phyloP scores from a whole-genome alignment of 2,113 vertebrate genomes.

The Podarcis muralis region DNA sequence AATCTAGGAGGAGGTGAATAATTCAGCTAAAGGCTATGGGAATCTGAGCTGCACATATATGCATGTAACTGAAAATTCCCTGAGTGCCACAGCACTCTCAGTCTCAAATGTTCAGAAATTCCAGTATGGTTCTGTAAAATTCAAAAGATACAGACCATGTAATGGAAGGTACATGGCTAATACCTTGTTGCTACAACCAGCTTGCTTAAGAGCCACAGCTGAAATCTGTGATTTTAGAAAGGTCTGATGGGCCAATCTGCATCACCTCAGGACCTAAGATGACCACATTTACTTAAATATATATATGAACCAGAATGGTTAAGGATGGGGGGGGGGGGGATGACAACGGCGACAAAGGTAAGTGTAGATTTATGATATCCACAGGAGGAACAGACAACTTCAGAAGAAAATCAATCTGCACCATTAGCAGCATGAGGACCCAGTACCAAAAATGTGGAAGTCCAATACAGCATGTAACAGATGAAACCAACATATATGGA shows the following conservation, averaged over 20 bases:
- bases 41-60: too few relatives aligned
- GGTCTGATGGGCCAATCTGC: too few relatives aligned
- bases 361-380: background rate
- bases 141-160: background rate
- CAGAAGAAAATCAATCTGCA: background rate
- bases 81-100: background rate
- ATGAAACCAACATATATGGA: background rate
- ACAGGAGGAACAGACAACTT: background rate
- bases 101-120: background rate
- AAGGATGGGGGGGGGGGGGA: too few relatives aligned
- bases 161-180: background rate
- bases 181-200: background rate
- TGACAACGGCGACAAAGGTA: too few relatives aligned
- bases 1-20: background rate
- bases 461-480: background rate
- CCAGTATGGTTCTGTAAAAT: background rate
- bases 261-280: background rate
- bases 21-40: background rate
- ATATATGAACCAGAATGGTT: background rate
- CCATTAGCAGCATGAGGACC: background rate
- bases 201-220: background rate
- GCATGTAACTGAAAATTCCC: background rate
- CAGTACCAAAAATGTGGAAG: too few relatives aligned
- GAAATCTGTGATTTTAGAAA: background rate
- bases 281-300: background rate